Percentiles rank a stretch among this genome's conserved stretches.
Evolutionary conservation across 2,797 vertebrate species (phyloP).

Genomic region (Yasuhikotakia modesta): DNA sequence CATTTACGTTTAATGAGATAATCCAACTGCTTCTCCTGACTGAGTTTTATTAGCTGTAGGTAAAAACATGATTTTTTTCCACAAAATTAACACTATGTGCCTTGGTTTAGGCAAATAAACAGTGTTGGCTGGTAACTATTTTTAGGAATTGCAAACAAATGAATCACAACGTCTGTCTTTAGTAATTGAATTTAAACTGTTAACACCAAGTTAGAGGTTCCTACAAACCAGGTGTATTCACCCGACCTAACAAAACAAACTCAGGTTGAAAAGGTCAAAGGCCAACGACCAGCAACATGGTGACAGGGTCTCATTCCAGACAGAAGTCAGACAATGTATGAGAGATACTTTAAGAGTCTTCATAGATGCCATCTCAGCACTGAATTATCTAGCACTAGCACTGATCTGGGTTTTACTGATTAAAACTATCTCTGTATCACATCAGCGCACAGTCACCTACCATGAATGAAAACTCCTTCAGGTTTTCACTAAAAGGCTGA

Average conservation of each 20-base stretch:
- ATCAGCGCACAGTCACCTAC: background rate
- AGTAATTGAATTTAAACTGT: constrained; percentile 60
- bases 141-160: no score
- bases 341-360: constrained; percentile 26
- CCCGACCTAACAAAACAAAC: constrained; percentile 48
- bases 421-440: constrained; percentile 4
- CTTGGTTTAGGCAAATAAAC: constrained; percentile 46
- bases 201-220: no score
- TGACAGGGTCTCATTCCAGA: constrained; percentile 18
- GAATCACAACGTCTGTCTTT: constrained; percentile 28
- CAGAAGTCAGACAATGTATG: constrained; percentile 40
- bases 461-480: background rate
- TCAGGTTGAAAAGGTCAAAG: background rate
- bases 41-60: no score
- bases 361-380: background rate
- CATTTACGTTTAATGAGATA: background rate
- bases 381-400: background rate
- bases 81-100: constrained; percentile 22
- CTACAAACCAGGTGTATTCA: constrained; percentile 59
- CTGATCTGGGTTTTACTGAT: constrained; percentile 38
- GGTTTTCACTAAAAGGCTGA: background rate
- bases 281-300: constrained; percentile 17
- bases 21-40: no score
- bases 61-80: no score
- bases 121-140: no score